These are phyloP conservation scores for Paragorgia papillata DNA, from an alignment of 92 coral and sea anemone genomes.

Conservation along the genomic window DNA sequence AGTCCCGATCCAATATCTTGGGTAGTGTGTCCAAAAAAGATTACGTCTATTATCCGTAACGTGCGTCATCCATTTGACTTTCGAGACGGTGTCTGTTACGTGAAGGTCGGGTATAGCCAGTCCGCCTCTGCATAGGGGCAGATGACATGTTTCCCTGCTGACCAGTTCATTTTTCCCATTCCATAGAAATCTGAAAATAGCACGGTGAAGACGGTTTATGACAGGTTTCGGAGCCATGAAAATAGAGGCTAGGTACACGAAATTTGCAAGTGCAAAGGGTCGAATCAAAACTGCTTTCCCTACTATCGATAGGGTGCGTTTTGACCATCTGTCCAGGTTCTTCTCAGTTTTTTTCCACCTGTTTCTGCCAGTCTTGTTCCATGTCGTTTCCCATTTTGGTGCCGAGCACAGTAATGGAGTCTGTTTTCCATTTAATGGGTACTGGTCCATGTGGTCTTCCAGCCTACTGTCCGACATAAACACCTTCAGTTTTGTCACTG, in stretches of 20 bases:
- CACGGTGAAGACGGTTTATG: neutral
- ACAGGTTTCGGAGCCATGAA: constrained; percentile 10
- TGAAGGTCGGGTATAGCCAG: neutral
- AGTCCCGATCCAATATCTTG: too few relatives aligned
- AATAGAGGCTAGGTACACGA: constrained; percentile 53
- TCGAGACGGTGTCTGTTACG: neutral
- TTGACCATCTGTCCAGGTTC: constrained; percentile 20
- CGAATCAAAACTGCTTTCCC: constrained; percentile 46
- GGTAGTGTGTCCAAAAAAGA: too few relatives aligned
- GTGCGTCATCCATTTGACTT: constrained; percentile 6
- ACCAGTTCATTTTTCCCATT: constrained; percentile 23
- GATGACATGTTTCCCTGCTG: neutral
- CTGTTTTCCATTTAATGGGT: constrained; percentile 17
- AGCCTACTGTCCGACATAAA: constrained; percentile 8
- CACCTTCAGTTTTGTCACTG: constrained; percentile 9
- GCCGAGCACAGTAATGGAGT: neutral
- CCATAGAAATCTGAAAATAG: constrained; percentile 23
- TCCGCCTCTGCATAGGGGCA: neutral
- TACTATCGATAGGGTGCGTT: constrained; percentile 26
- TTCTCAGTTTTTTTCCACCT: constrained; percentile 35
- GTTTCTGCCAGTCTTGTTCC: constrained; percentile 25
- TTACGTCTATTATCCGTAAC: neutral
- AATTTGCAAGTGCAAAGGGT: constrained; percentile 36
- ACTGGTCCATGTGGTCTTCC: constrained; percentile 18
- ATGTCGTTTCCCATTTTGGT: neutral